Conservation (phyloP, 2,888 invertebrate species). For the Caradrina kadenii region DNA sequence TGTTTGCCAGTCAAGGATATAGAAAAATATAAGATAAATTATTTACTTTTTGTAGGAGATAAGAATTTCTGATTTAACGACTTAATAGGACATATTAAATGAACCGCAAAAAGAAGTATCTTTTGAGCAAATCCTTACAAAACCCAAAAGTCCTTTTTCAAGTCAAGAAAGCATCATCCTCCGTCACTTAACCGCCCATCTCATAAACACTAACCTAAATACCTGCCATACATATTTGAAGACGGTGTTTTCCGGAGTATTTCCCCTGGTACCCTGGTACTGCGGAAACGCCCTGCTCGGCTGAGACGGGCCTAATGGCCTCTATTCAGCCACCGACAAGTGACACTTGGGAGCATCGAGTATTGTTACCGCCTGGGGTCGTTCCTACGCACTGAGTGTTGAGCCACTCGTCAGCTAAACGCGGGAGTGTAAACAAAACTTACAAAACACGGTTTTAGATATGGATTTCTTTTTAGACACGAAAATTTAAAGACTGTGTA, state of each 20-base stretch:
- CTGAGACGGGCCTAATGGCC: slow-evolving; percentile 71
- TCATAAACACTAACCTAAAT: slow-evolving; percentile 51
- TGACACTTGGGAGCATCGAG: slow-evolving; percentile 72
- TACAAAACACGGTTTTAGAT: slow-evolving; percentile 36
- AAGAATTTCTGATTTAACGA: no score
- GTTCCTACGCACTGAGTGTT: slow-evolving; percentile 34
- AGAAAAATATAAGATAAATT: neutral
- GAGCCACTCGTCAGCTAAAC: slow-evolving; percentile 40
- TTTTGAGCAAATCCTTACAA: neutral
- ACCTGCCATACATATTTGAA: slow-evolving; percentile 51
- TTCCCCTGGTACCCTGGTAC: slow-evolving; percentile 55
- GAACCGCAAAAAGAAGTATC: neutral
- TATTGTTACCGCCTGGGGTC: slow-evolving; percentile 64
- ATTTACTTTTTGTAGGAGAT: neutral
- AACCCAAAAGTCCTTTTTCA: neutral
- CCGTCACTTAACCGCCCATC: slow-evolving; percentile 23
- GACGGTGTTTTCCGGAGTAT: slow-evolving; percentile 62
- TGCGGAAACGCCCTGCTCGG: slow-evolving; percentile 58
- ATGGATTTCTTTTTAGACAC: slow-evolving; percentile 10
- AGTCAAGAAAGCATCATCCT: slow-evolving; percentile 6
- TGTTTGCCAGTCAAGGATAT: no score
- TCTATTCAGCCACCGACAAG: slow-evolving; percentile 73
- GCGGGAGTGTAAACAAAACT: slow-evolving; percentile 56
- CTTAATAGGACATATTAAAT: neutral
- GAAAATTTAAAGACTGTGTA: neutral